These are phyloP conservation scores for Acrobasis suavella DNA, from an alignment of 2,888 invertebrate genomes.

Conservation along the genomic window DNA sequence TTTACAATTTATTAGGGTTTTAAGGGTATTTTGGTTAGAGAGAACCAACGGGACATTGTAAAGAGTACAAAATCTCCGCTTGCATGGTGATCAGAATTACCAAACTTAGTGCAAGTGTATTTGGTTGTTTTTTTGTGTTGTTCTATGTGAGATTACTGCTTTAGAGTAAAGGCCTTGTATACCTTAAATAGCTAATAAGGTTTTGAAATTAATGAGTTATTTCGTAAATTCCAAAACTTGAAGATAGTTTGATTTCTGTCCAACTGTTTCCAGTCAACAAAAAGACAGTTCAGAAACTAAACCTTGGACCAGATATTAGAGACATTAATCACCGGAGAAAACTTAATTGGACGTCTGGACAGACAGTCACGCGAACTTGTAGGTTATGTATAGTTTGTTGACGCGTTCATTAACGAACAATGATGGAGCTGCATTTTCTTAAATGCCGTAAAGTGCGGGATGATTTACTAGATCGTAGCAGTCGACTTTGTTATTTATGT, in stretches of 20 bases:
- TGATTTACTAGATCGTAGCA: not conserved
- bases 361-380: conserved; percentile 23
- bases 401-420: conserved; percentile 16
- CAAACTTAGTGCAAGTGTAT: too few species aligned
- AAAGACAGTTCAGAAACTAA: conserved; percentile 33
- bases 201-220: too few species aligned
- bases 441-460: conserved; percentile 1
- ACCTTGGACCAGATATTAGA: conserved; percentile 41
- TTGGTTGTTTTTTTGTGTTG: too few species aligned
- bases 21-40: too few species aligned
- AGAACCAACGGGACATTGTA: too few species aligned
- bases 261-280: conserved; percentile 2
- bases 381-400: conserved; percentile 18
- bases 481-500: not conserved
- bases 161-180: too few species aligned
- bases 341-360: conserved; percentile 63
- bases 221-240: not conserved
- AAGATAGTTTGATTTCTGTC: not conserved
- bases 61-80: too few species aligned
- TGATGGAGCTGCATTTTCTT: conserved; percentile 9
- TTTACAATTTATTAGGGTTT: too few species aligned
- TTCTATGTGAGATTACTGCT: too few species aligned
- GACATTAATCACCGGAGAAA: conserved; percentile 67
- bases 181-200: too few species aligned
- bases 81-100: too few species aligned